Conservation (phyloP, 2,888 invertebrate genomes). For the Diplazon laetatorius region DNA sequence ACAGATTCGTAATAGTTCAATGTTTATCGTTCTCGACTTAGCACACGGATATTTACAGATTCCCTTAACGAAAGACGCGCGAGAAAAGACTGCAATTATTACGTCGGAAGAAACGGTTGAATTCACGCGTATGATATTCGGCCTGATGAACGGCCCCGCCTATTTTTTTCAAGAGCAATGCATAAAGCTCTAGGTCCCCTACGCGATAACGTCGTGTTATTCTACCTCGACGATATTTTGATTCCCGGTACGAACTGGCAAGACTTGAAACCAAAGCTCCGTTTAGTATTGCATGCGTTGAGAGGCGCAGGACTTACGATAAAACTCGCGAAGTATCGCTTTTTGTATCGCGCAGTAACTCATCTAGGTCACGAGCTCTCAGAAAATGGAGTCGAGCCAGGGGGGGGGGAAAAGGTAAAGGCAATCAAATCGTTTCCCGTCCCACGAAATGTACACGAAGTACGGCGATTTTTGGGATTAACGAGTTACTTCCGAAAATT, state of each 20-base stretch:
- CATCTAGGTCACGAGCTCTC: slow-evolving; percentile 71
- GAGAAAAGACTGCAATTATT: slow-evolving; percentile 55
- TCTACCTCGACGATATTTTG: slow-evolving; percentile 73
- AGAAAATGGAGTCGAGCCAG: slow-evolving; percentile 45
- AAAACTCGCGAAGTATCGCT: slow-evolving; percentile 71
- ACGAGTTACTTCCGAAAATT: slow-evolving; percentile 57
- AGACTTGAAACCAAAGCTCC: slow-evolving; percentile 66
- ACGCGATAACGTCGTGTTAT: slow-evolving; percentile 61
- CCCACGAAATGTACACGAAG: slow-evolving; percentile 42
- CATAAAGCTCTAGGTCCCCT: slow-evolving; percentile 49
- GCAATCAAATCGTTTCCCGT: slow-evolving; percentile 60
- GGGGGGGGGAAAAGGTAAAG: too few relatives aligned
- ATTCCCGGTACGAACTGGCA: slow-evolving; percentile 65
- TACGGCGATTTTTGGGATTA: slow-evolving; percentile 37
- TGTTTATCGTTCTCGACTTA: slow-evolving; percentile 33
- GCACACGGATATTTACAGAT: slow-evolving; percentile 56
- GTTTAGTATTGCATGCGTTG: slow-evolving; percentile 11
- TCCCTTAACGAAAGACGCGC: slow-evolving; percentile 20
- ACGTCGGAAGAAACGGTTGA: slow-evolving; percentile 58
- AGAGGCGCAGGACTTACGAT: slow-evolving; percentile 69
- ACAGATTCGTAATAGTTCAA: neutral
- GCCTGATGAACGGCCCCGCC: slow-evolving; percentile 68
- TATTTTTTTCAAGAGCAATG: slow-evolving; percentile 62
- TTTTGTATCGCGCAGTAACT: slow-evolving; percentile 66
- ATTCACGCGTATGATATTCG: slow-evolving; percentile 51